Percentiles rank a stretch among this genome's conserved stretches.
Evolutionary conservation across 2,888 invertebrate species (phyloP).

Genomic region (Zaprionus obscuricornis): DNA sequence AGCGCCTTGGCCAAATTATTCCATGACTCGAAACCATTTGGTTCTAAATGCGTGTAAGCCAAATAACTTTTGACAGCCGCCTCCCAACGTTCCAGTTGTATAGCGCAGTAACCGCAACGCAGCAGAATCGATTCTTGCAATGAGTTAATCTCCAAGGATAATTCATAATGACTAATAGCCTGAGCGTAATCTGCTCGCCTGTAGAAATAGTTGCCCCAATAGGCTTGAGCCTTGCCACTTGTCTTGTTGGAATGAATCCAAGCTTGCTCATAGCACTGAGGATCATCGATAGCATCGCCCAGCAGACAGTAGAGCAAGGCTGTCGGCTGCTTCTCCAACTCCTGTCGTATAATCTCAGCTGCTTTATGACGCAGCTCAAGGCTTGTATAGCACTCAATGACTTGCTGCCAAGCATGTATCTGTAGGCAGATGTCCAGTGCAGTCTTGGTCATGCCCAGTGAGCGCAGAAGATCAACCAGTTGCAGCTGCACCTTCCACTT

Average conservation of each 20-base stretch:
- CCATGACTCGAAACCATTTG: constrained; percentile 97
- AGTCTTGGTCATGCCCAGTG: constrained; percentile 92
- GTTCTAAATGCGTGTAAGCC: constrained; percentile 93
- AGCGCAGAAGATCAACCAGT: constrained; percentile 90
- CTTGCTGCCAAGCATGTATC: constrained; percentile 95
- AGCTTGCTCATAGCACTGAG: constrained; percentile 92
- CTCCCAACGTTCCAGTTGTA: constrained; percentile 91
- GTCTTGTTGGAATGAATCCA: constrained; percentile 93
- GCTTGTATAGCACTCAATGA: constrained; percentile 94
- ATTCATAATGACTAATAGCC: constrained; percentile 91
- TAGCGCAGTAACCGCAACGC: constrained; percentile 92
- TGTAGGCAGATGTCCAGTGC: constrained; percentile 91
- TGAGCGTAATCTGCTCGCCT: constrained; percentile 89
- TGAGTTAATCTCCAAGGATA: constrained; percentile 93
- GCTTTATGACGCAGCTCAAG: constrained; percentile 95
- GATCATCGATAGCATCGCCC: constrained; percentile 93
- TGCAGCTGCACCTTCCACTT: constrained; percentile 91
- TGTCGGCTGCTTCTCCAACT: constrained; percentile 90
- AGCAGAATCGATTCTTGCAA: constrained; percentile 95
- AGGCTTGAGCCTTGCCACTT: constrained; percentile 93
- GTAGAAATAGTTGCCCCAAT: constrained; percentile 93
- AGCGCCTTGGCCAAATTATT: constrained; percentile 98
- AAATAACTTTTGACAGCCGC: constrained; percentile 93
- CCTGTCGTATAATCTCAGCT: constrained; percentile 93
- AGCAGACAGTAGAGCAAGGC: constrained; percentile 95